These are phyloP conservation scores for Vanessa tameamea DNA, from an alignment of 1,140 invertebrate genomes.

Conservation along the genomic window DNA sequence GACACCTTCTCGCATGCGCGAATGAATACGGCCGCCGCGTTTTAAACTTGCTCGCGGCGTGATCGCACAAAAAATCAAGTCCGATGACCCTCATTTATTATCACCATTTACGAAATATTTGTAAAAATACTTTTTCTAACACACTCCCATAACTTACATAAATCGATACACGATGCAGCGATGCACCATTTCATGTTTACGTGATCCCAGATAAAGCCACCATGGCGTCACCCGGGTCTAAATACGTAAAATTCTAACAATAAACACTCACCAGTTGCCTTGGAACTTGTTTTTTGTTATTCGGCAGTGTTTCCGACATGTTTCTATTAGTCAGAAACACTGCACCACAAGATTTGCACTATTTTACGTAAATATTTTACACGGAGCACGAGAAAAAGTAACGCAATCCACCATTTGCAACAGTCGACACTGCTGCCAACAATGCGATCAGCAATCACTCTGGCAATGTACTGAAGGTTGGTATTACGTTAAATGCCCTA, in stretches of 20 bases:
- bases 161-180: slow-evolving; percentile 80
- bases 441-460: slow-evolving; percentile 66
- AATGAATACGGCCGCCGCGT: slow-evolving; percentile 79
- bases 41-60: slow-evolving; percentile 76
- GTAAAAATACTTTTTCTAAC: slow-evolving; percentile 47
- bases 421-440: slow-evolving; percentile 78
- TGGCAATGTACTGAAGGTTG: slow-evolving; percentile 63
- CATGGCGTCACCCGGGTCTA: slow-evolving; percentile 81
- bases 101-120: slow-evolving; percentile 48
- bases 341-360: slow-evolving; percentile 76
- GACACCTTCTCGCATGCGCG: slow-evolving; percentile 80
- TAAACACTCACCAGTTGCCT: slow-evolving; percentile 80
- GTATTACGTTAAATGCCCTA: slow-evolving; percentile 50
- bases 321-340: slow-evolving; percentile 77
- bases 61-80: slow-evolving; percentile 69
- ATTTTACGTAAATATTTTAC: slow-evolving; percentile 82
- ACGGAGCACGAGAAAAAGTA: slow-evolving; percentile 80
- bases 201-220: slow-evolving; percentile 82
- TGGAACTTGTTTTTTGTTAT: slow-evolving; percentile 78
- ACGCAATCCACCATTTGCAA: slow-evolving; percentile 81
- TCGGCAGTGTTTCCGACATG: slow-evolving; percentile 81
- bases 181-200: slow-evolving; percentile 82
- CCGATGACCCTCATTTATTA: slow-evolving; percentile 65
- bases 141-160: slow-evolving; percentile 59
- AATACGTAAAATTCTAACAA: slow-evolving; percentile 77